Base-by-base conservation (phyloP, 2,888 invertebrate genomes). In the Drosophila suboccidentalis region DNA sequence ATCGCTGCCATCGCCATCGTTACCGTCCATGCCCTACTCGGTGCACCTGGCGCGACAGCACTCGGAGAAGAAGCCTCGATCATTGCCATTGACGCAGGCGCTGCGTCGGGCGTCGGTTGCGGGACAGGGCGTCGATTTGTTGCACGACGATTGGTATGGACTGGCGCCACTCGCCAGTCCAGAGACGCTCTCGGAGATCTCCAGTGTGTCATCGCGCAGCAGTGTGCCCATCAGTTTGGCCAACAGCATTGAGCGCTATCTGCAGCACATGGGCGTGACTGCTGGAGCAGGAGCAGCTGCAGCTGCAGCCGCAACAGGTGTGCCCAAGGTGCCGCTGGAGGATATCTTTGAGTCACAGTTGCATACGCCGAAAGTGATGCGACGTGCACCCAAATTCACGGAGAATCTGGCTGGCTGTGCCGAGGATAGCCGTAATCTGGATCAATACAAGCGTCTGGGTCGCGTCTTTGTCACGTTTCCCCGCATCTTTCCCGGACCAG, bases 111-210 rank as follows among this genome's bases (percentile, higher is more conserved):
- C 92, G 5, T 92, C 92, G 76, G 78, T 34, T 79, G 51, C 77
- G 2, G 86, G 62, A 1, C 68, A 75, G 26, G 85, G 85, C 3
- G 91, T 94, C 3, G 94, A 94, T 79, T 89, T 94, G 29, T 93
- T 94, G 46, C 94, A 94, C 79, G 95, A 95, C 78, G 95, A 95
- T 80, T 95, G 95, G 95, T 93, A 94, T 73, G 95, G 95, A 0
- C 92, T 95, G 69, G 97, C 97, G 0, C 97, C 97, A 0, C 91
- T 97, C 22, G 97, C 97, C 10, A 96, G 96, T 57, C 97, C 97
- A 0, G 97, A 97, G 91, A 96, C 96, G 1, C 92, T 97, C 13
- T 97, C 96, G 0, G 97, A 97, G 91, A 94, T 96, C n/a, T 96
- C 96, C 3, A 96, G 96, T 90, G 94, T 96, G 60, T 95, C 95